Base-by-base conservation (phyloP, 2,113 vertebrate species). In the Pleuronectes platessa region DNA sequence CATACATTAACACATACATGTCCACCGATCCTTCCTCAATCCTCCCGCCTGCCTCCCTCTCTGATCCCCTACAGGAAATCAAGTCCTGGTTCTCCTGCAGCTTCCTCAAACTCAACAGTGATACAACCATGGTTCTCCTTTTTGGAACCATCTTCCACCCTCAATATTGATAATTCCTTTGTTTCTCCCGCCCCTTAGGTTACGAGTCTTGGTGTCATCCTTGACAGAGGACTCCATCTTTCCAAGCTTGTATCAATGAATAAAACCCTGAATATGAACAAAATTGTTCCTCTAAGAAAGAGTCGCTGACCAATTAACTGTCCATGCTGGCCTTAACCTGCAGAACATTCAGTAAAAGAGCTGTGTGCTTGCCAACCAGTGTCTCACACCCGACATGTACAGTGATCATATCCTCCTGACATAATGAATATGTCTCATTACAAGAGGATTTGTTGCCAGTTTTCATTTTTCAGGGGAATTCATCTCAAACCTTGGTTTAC, bases 381-480 rank as follows among this genome's bases (percentile, higher is more conserved):
- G 8, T 54, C 53, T 54, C 2, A 54, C 8, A 54, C 10, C n/a
- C 53, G 3, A 21, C n/a, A 51, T 20, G 4, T 14, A 15, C 45
- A 14, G 45, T 5, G 14, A 15, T 15, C 45, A 13, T 47, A 3
- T 54, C 35, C 35, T 35, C 35, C 35, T 8, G 35, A 21, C 20
- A 21, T 5, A 21, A 54, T 11, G 8, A 9, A 54, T n/a, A 21
- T 21, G 53, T 54, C 53, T 54, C 7, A 20, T 51, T 17, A 47
- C 49, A 51, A 18, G 18, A 51, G 2, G 17, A 51, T 20, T 20
- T 8, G 17, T 5, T 20, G 4, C 15, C 26, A 53, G 24, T 53
- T 80, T 79, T 78, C 76, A 81, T 79, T 74, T 68, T 66, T 71
- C 65, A 14, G 47, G 60, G 37, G 18, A 17, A 24, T 13, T 42